Base-by-base conservation (phyloP, 2,797 vertebrate genomes). In the Lacerta agilis region DNA sequence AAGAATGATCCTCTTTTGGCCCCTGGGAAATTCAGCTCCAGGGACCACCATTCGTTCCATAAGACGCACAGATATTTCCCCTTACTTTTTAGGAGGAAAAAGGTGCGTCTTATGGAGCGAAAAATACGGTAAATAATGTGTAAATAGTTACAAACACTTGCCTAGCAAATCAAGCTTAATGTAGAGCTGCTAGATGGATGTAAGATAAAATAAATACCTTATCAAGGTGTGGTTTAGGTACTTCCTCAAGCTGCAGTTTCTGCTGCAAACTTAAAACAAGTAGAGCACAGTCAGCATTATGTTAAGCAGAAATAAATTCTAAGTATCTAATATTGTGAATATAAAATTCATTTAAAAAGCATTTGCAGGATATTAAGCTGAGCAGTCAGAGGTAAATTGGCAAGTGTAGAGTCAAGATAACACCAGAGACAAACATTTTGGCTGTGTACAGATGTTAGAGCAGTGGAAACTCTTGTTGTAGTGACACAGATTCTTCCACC, bases 161-260 rank as follows among this genome's bases (percentile, higher is more conserved):
- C 73, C 36, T 69, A 86, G 7, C 1, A 69, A 6, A 18, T 17
- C 78, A 38, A 10, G 11, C 1, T 64, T 92, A 66, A 82, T 41
- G 3, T 69, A 36, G 27, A 71, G 36, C 7, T 45, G 78, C 15
- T 66, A 67, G 4, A 6, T 9, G 49, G 1, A 10, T 9, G 38
- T 10, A 73, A 45, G 27, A 25, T 64, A 27, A 49, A 1, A 0
- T 45, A 93, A 86, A 95, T 98, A 99, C 98, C 98, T 98, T 98
- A 96, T 99, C 98, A 67, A 99, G 97, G 93, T 99, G 98, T 2
- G 97, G 97, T 7, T 94, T 96, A 33, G 95, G 92, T 79, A 96
- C 87, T 94, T 97, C 96, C 87, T 97, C 88, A 87, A 96, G 93
- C 23, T 97, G 96, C 77, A 99, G 96, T 87, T 98, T 99, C 94